Base-by-base conservation (phyloP, 2,888 invertebrate species). In the Automeris io region DNA sequence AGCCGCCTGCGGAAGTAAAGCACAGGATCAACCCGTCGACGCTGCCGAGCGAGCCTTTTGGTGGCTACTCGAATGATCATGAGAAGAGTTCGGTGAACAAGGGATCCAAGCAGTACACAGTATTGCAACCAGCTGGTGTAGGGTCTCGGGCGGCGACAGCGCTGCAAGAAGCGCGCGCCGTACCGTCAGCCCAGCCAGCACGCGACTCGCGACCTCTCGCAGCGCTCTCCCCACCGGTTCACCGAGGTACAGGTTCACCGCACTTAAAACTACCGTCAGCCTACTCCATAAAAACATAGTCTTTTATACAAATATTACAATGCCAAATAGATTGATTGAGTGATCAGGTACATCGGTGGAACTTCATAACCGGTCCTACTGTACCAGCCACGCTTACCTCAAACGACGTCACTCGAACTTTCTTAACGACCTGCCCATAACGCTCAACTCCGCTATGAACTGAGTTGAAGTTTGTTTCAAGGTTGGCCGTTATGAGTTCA, bases 91-190 rank as follows among this genome's bases (percentile, higher is more conserved):
- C 71, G 3, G 54, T 65, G 39, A 65, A 70, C 46, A 82, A 75
- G 45, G 88, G 80, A 6, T 91, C 91, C 43, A 95, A 95, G 78
- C 95, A 95, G 70, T 95, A 95, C 68, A 95, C 95, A 43, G 95
- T 95, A 52, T 85, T 95, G 46, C 95, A 95, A 74, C 95, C 95
- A 1, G 95, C 95, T 7, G 92, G 92, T 19, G 89, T 91, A 0
- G 93, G 94, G 2, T 94, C 95, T 13, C 89, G 94, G 35, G 94
- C 94, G 0, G 94, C 94, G 33, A 92, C 92, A 24, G 94, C 93
- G 13, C 88, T 95, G 65, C 94, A 95, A 68, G 95, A 95, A 68
- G 92, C 80, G 46, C 88, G 89, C 50, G 73, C 89, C n/a, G 71
- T 80, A 64, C 87, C 85, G 18, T 73, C 81, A 19, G 78, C 85